Percentiles rank a stretch among this genome's conserved stretches.
Conservation (phyloP, 2,888 invertebrate species). For the Leptogaster cylindrica region DNA sequence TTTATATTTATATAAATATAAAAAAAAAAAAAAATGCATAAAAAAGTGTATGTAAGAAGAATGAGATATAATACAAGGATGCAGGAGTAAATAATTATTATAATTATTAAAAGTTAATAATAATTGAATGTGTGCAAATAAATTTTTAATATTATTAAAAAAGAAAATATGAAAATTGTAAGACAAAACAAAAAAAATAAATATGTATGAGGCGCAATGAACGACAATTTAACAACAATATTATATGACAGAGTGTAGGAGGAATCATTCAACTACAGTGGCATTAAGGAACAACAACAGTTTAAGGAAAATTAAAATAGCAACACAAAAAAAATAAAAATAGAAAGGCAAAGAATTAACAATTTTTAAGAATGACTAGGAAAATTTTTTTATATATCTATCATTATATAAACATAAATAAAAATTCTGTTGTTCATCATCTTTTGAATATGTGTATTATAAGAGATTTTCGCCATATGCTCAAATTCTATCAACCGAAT, state of each 20-base stretch:
- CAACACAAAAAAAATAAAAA: conserved; percentile 14
- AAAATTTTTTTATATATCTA: conserved; percentile 18
- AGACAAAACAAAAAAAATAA: conserved; percentile 1
- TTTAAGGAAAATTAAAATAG: neutral
- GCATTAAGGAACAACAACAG: neutral
- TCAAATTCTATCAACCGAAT: conserved; percentile 32
- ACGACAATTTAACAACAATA: too few relatives aligned
- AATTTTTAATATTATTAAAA: conserved; percentile 32
- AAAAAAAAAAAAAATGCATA: conserved; percentile 19
- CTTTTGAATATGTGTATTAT: conserved; percentile 26
- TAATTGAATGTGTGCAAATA: conserved; percentile 39
- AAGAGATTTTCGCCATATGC: conserved; percentile 30
- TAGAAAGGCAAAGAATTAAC: conserved; percentile 19
- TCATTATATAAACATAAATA: conserved; percentile 23
- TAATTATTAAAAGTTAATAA: conserved; percentile 11
- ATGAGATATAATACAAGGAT: neutral
- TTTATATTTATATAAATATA: conserved; percentile 40
- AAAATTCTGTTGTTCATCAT: conserved; percentile 29
- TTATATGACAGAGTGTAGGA: neutral
- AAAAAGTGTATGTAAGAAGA: conserved; percentile 36
- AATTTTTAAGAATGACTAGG: conserved; percentile 22
- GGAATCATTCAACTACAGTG: neutral
- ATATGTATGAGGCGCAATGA: neutral
- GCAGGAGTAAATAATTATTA: conserved; percentile 30
- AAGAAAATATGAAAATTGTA: conserved; percentile 3